Evolutionary conservation across 2,888 invertebrate genomes (phyloP), one percentile per base, ranked within the genome.

Genomic region (Spisula solida): DNA sequence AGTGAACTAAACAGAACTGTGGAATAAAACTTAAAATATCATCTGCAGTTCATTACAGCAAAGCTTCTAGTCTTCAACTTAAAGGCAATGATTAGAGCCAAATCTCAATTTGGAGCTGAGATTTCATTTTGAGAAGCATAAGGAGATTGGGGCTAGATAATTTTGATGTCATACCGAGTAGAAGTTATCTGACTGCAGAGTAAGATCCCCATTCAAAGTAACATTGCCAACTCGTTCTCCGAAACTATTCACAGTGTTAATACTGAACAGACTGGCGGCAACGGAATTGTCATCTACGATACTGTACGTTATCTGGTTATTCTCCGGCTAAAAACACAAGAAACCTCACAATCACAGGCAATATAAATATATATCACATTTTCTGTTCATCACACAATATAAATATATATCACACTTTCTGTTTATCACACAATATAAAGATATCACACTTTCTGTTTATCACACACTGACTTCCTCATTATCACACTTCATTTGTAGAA

Each of bases 261-360:
- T 92, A 0, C 82, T 47, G 88, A 95, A 95, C 82, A 88, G 91
- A 31, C 87, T 92, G 0, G 83, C n/a, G 5, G 94, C 93, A 14
- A 75, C 1, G 0, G 85, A 81, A 31, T 93, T 93, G 88, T 94
- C 95, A 0, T 94, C 94, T 66, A 94, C 91, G 81, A 95, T 94
- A 18, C 82, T 80, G 88, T 94, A 95, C 12, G 85, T 88, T 16
- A 95, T 91, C 31, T 81, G 86, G 81, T 91, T 94, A 87, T 93
- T 94, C 4, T 93, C 90, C 29, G 81, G 60, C 94, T 94, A 29
- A 91, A 66, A 83, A 10, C 0, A 55, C 51, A 31, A 51, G 5
- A 60, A 2, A 78, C 0, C 70, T 66, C 4, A 66, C 25, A 51
- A 51, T 51, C 12, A 16, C 51, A 10, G 51, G 51, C 14, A 51